Evolutionary conservation across 2,797 vertebrate genomes (phyloP), one percentile per base, ranked within the genome.

Genomic region (Intellagama lesueurii): DNA sequence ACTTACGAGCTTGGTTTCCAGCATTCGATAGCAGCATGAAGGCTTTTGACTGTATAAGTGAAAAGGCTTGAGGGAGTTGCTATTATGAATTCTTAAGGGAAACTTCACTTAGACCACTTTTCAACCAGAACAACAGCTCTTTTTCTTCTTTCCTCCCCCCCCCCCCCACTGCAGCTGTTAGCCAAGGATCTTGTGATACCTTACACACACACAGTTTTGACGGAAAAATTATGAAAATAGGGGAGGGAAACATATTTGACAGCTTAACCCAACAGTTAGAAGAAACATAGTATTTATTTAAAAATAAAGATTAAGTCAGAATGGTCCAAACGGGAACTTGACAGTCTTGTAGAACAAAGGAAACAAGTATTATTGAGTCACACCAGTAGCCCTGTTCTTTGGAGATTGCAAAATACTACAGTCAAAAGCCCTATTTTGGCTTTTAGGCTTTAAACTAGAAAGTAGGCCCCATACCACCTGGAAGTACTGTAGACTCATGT

Each of bases 71-170:
- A 60, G 78, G 49, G 40, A 87, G 4, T 8, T 76, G 90, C 66
- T 1, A 2, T 86, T 88, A 44, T 14, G 28, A 87, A 26, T 77
- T 26, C 49, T 69, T 90, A 66, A 73, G 0, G 0, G 49, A 83
- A 70, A 26, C n/a, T 88, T 78, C 56, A 47, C 49, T 68, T 91
- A 64, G 81, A 76, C 30, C 75, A n/a, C 82, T 90, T 75, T 88
- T 6, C 60, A 87, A 78, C 75, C 28, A 32, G 28, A n/a, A 82
- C 70, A 86, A 35, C 72, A 66, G 49, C 30, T 66, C 66, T 64
- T 72, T 75, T 44, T 73, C 6, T 12, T 9, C 52, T 56, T 14
- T 14, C 52, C 7, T 12, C 17, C 12, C 35, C 22, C 11, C 32
- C 32, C 19, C 26, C 16, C 28, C 40, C 17, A n/a, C 60, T 17